Evolutionary conservation across 2,797 vertebrate species (phyloP).

Genomic region (Scyliorhinus canicula): DNA sequence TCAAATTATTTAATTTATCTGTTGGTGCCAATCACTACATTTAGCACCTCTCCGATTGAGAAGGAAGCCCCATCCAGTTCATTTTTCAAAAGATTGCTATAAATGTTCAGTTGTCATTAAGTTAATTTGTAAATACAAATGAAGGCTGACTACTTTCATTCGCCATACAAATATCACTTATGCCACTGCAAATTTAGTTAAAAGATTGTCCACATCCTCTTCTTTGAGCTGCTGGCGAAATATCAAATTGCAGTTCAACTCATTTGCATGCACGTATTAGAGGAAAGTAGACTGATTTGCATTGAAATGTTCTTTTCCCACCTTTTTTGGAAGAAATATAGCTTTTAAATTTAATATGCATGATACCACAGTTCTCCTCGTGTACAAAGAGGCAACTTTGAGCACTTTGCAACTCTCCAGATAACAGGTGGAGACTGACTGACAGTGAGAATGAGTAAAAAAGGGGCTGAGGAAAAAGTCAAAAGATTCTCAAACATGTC

Average conservation of each 20-base stretch:
- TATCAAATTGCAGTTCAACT: slow-evolving; percentile 1
- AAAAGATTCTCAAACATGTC: neutral
- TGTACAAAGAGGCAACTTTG: neutral
- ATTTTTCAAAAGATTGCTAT: neutral
- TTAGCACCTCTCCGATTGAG: neutral
- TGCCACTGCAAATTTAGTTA: slow-evolving; percentile 20
- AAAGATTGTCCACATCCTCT: neutral
- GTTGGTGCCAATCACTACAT: neutral
- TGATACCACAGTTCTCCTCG: neutral
- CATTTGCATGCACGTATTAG: neutral
- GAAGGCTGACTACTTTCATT: slow-evolving; percentile 24
- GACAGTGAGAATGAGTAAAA: neutral
- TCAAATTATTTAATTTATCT: neutral
- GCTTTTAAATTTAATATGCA: slow-evolving; percentile 27
- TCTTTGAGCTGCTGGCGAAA: slow-evolving; percentile 2
- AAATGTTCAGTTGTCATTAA: neutral
- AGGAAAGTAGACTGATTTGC: neutral
- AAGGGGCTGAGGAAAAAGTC: neutral
- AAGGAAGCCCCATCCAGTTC: neutral
- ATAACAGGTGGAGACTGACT: neutral
- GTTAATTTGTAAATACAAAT: slow-evolving; percentile 35
- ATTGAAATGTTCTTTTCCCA: neutral
- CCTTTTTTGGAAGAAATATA: neutral
- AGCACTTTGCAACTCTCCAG: neutral
- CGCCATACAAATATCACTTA: slow-evolving; percentile 13